Percentiles rank a stretch among this genome's conserved stretches.
Conservation (phyloP, 2,888 invertebrate species). For the Abrostola triplasia region DNA sequence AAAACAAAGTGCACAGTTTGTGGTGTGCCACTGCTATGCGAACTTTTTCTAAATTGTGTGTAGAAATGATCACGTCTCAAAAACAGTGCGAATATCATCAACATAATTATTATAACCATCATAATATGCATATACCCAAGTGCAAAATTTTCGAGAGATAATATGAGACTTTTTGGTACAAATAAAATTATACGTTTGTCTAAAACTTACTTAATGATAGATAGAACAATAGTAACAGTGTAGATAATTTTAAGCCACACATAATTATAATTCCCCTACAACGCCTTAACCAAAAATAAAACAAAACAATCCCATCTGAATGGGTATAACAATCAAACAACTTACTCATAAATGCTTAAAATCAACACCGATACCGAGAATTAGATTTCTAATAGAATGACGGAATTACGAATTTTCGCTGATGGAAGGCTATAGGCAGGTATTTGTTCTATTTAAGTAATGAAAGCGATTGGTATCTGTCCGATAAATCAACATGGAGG, state of each 20-base stretch:
- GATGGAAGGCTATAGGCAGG: slow-evolving; percentile 10
- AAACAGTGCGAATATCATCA: no score
- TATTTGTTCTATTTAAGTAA: slow-evolving; percentile 59
- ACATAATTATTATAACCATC: no score
- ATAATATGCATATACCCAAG: no score
- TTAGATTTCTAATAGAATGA: slow-evolving; percentile 35
- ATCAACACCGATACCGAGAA: slow-evolving; percentile 25
- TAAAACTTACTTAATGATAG: no score
- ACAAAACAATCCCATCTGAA: slow-evolving; percentile 10
- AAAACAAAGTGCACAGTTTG: slow-evolving; percentile 39
- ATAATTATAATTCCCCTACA: background rate
- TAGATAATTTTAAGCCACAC: background rate
- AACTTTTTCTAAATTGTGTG: background rate
- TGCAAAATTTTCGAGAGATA: no score
- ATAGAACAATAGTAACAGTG: no score
- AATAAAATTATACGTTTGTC: no score
- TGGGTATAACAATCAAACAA: slow-evolving; percentile 20
- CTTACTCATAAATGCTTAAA: slow-evolving; percentile 34
- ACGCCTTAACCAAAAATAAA: slow-evolving; percentile 23
- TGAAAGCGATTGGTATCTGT: slow-evolving; percentile 49
- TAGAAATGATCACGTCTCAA: background rate
- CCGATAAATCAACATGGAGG: slow-evolving; percentile 57
- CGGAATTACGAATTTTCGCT: slow-evolving; percentile 14
- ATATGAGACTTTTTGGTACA: no score
- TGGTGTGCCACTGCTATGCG: slow-evolving; percentile 11